Evolutionary conservation across 2,113 vertebrate species (phyloP).

Genomic region (Misgurnus mizolepis): DNA sequence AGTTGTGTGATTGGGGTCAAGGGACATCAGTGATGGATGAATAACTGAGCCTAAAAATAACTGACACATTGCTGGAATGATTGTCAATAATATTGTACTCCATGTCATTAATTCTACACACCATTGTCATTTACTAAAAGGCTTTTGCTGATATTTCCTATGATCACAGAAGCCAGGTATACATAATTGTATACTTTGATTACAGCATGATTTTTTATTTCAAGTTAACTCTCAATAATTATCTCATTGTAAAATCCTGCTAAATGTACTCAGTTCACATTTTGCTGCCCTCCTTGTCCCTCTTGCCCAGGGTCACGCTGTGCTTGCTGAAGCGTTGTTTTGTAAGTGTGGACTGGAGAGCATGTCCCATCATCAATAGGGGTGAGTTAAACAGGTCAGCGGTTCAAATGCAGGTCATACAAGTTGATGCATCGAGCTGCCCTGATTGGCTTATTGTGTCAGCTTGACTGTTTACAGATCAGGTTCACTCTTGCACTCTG

Average conservation of each 20-base stretch:
- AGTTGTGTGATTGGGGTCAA: constrained; percentile 28
- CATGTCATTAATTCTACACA: not conserved
- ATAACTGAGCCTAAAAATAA: constrained; percentile 29
- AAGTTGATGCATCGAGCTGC: not conserved
- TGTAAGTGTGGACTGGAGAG: constrained; percentile 39
- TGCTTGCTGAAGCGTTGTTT: constrained; percentile 63
- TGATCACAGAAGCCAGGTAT: not conserved
- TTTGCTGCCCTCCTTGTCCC: constrained; percentile 32
- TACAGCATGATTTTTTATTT: constrained; percentile 26
- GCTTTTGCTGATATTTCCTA: not conserved
- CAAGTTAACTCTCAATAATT: constrained; percentile 14
- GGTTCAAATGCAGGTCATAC: constrained; percentile 76
- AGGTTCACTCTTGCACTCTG: not conserved
- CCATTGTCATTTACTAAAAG: not conserved
- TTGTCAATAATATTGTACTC: constrained; percentile 26
- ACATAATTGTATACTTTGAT: not conserved
- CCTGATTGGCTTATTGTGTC: constrained; percentile 29
- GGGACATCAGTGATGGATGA: constrained; percentile 23
- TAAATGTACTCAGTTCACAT: constrained; percentile 38
- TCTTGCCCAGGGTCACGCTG: constrained; percentile 61
- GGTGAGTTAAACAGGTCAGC: constrained; percentile 75
- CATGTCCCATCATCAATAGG: constrained; percentile 70
- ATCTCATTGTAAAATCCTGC: constrained; percentile 38
- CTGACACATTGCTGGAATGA: not conserved
- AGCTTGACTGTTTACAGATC: constrained; percentile 12